A percentile compares a stretch with the other conserved stretches of the same genome.
Evolutionary conservation across 2,113 vertebrate species (phyloP).

Genomic region (Apeltes quadracus): DNA sequence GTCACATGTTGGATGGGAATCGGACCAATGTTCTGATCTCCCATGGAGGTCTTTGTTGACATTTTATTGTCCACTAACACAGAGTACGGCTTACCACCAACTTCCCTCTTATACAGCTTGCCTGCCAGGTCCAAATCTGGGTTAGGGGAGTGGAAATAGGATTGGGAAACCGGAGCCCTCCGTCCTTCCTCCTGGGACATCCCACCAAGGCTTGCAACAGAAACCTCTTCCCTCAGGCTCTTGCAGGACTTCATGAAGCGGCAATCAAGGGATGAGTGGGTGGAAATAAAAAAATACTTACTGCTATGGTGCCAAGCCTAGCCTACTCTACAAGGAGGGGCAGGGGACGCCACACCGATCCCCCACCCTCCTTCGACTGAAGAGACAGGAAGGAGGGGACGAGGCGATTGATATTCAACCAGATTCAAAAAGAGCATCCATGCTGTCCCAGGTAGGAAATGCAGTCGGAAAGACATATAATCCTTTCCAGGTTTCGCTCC

Average conservation of each 20-base stretch:
- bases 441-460: conserved; percentile 56
- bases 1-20: conserved; percentile 46
- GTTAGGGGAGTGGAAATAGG: conserved; percentile 84
- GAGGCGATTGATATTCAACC: conserved; percentile 69
- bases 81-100: conserved; percentile 88
- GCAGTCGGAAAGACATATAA: conserved; percentile 59
- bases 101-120: conserved; percentile 92
- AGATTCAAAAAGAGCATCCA: conserved; percentile 78
- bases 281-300: conserved; percentile 19
- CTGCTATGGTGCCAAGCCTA: conserved; percentile 18
- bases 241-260: conserved; percentile 89
- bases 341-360: conserved; percentile 63
- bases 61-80: conserved; percentile 91
- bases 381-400: conserved; percentile 72
- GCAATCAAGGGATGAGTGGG: not conserved
- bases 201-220: conserved; percentile 80
- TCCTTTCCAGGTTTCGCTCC: conserved; percentile 38
- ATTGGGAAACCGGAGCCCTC: conserved; percentile 82
- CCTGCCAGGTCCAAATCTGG: conserved; percentile 90
- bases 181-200: conserved; percentile 93
- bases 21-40: conserved; percentile 63
- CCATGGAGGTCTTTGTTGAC: conserved; percentile 82
- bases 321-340: conserved; percentile 48
- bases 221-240: conserved; percentile 86
- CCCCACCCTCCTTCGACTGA: conserved; percentile 75